Conservation (phyloP, 2,113 vertebrate genomes). For the Elaphurus davidianus region DNA sequence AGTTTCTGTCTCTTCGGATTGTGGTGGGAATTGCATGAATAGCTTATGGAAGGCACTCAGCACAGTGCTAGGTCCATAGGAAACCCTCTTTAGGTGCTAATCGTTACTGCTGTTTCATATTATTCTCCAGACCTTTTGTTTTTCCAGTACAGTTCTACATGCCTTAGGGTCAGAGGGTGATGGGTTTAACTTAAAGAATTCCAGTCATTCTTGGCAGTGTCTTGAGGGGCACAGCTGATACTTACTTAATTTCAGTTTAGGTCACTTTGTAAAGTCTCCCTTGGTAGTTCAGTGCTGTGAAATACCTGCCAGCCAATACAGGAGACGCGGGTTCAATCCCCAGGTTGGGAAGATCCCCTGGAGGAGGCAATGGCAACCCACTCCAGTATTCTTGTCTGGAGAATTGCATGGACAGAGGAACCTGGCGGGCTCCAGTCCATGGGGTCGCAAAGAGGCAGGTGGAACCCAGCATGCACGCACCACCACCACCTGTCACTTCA, state of each 20-base stretch:
- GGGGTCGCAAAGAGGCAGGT: background rate
- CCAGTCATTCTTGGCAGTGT: background rate
- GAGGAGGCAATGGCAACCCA: background rate
- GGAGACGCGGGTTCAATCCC: accelerated
- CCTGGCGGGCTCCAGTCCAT: background rate
- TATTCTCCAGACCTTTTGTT: background rate
- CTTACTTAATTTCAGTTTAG: background rate
- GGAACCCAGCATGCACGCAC: background rate
- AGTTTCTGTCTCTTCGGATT: background rate
- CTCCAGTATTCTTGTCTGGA: background rate
- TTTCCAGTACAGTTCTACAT: background rate
- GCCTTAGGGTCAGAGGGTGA: background rate
- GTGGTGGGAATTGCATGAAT: background rate
- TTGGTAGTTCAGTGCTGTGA: background rate
- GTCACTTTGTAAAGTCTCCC: background rate
- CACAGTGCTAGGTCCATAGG: background rate
- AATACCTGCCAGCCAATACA: background rate
- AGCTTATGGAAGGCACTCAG: background rate
- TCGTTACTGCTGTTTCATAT: background rate
- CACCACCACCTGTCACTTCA: background rate
- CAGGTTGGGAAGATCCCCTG: background rate
- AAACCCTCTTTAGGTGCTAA: background rate
- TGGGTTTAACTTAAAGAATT: background rate
- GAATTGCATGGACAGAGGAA: background rate
- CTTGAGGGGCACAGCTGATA: background rate